Base-by-base conservation (phyloP, 2,888 invertebrate genomes). In the Megastigmus dorsalis region DNA sequence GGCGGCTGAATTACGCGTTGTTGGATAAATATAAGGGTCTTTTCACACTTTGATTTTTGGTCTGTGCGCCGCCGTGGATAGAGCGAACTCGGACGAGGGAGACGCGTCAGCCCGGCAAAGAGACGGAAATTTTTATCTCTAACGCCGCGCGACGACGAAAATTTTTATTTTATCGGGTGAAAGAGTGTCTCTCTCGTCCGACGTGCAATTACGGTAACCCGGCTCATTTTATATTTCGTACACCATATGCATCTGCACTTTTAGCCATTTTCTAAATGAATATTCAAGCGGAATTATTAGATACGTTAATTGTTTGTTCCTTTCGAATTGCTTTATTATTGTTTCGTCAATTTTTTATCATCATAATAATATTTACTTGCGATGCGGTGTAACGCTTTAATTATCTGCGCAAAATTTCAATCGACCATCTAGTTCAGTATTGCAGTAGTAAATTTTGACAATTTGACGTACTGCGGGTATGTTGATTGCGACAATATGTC, bases 161-260 rank as follows among this genome's bases (percentile, higher is more conserved):
- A 66, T 48, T 41, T 54, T 66, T 43, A 43, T 50, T 66, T 66
- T n/a, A 55, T 54, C 30, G 43, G 18, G 43, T 1, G n/a, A 50
- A 9, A 30, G n/a, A 13, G 41, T 9, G 20, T 28, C 33, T n/a
- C 30, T 20, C 28, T 43, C 41, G n/a, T 18, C 10, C 45, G 30
- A 6, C 18, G 18, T n/a, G n/a, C n/a, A n/a, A n/a, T n/a, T n/a
- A 33, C 30, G 13, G 13, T 20, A 15, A 30, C 26, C 10, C 6
- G 13, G 7, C 38, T 52, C 63, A 50, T 65, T 52, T 65, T 50
- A 38, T 13, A 52, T 52, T 52, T 65, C 28, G n/a, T n/a, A n/a
- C n/a, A 9, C 26, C 9, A 3, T 3, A 15, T 7, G 33, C 41
- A 57, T 59, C 43, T n/a, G 1, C 15, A 41, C 43, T 15, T 36